Evolutionary conservation across 2,888 invertebrate genomes (phyloP), one percentile per base, ranked within the genome.

Genomic region (Agonopterix subpropinquella): DNA sequence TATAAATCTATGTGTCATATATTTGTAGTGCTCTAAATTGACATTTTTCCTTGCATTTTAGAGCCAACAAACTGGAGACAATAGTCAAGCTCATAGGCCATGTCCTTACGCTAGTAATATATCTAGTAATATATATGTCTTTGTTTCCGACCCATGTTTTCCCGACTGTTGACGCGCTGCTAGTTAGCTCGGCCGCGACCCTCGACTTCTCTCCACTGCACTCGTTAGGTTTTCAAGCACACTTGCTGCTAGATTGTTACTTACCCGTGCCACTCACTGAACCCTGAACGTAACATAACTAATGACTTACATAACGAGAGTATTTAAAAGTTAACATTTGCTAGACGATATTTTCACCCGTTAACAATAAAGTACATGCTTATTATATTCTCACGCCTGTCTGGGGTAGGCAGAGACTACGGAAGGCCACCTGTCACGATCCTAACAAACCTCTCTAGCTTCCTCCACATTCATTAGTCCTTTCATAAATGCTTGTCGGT

Each of bases 201-300:
- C 80, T 77, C 59, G 54, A 64, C 70, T 57, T 59, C 61, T 60
- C 75, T 78, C 61, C 57, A 67, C 75, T 69, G 67, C 73, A 75
- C 80, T 82, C 72, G 76, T 75, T 73, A 76, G 63, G 59, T 67
- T 73, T 67, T 70, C 65, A 55, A 81, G 80, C 62, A 65, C 73
- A 60, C 76, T 78, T 64, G 63, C 64, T 59, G 54, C 61, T 57
- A 62, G 73, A 73, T 77, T 74, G 80, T 80, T 80, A 78, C 75
- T 73, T 73, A 68, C 61, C 60, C 59, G 28, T 41, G 43, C 46
- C 44, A 18, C 39, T 37, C 44, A 18, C 39, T 37, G 28, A 35
- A 37, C 47, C 56, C 54, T 51, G 56, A 64, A 59, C 63, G 62
- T 65, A 58, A 54, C 50, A 55, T 60, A 62, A 62, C 59, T 67